phyloP scores from a whole-genome alignment of 2,888 invertebrate species.

The Hemaris fuciformis region DNA sequence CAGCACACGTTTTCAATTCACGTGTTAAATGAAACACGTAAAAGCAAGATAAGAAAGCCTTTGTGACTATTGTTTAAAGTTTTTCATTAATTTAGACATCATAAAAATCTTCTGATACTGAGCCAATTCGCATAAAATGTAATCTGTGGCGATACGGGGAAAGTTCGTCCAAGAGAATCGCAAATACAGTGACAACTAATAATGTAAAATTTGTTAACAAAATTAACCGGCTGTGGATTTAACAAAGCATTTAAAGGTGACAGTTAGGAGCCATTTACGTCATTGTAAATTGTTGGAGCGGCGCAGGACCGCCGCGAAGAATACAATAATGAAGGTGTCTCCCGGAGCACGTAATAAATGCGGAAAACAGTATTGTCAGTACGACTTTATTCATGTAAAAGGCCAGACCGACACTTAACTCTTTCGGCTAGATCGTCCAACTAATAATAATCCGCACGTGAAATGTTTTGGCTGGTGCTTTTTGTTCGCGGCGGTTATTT shows the following conservation, averaged over 20 bases:
- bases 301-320: conserved; percentile 26
- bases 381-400: conserved; percentile 58
- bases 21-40: background rate
- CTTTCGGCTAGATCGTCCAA: conserved; percentile 80
- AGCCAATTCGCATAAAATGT: conserved; percentile 51
- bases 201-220: conserved; percentile 29
- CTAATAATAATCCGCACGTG: conserved; percentile 81
- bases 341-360: conserved; percentile 40
- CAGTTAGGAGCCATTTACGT: conserved; percentile 49
- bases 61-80: background rate
- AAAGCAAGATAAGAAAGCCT: background rate
- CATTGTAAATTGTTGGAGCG: conserved; percentile 45
- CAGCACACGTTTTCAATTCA: background rate
- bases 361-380: conserved; percentile 54
- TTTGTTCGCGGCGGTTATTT: conserved; percentile 81
- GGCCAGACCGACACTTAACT: conserved; percentile 71
- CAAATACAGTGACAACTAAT: background rate
- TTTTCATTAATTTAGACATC: conserved; percentile 43
- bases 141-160: conserved; percentile 33
- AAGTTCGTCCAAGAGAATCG: conserved; percentile 29
- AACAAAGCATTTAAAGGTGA: conserved; percentile 44
- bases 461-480: conserved; percentile 82
- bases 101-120: conserved; percentile 50
- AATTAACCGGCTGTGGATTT: conserved; percentile 33
- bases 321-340: conserved; percentile 36